Percentiles rank a stretch among this genome's conserved stretches.
phyloP scores from a whole-genome alignment of 2,888 invertebrate species.

The Apamea monoglypha region DNA sequence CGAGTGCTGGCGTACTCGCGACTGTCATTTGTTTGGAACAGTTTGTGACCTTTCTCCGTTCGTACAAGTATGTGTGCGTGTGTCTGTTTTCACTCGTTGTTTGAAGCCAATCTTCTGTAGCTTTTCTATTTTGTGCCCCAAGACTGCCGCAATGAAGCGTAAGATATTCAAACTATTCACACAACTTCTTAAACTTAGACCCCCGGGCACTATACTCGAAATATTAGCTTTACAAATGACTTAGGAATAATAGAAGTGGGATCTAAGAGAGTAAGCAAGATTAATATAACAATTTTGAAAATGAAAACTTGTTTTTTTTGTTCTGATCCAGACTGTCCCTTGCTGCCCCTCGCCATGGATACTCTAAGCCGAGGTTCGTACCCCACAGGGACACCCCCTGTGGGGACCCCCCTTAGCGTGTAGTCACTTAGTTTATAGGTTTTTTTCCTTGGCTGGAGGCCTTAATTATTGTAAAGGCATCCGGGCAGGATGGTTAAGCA shows the following conservation, averaged over 20 bases:
- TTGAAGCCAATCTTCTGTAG: not conserved
- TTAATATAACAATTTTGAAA: constrained; percentile 26
- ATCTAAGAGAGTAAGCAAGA: constrained; percentile 11
- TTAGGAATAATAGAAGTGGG: constrained; percentile 49
- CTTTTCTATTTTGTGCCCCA: not conserved
- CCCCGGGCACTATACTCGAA: constrained; percentile 32
- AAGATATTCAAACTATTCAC: constrained; percentile 49
- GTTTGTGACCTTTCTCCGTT: not conserved
- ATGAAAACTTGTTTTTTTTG: constrained; percentile 18
- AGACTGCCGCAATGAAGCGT: constrained; percentile 4
- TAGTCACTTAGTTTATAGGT: not conserved
- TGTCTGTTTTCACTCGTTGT: accelerated
- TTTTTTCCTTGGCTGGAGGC: not conserved
- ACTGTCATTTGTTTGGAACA: not conserved
- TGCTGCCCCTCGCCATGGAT: not conserved
- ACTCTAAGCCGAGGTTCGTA: not conserved
- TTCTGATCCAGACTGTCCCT: not conserved
- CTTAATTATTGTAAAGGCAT: not conserved
- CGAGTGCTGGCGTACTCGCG: not conserved
- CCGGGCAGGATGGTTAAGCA: not conserved
- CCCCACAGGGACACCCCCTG: too few species aligned
- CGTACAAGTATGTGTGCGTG: too few species aligned
- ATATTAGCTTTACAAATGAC: constrained; percentile 58
- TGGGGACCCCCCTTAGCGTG: too few species aligned
- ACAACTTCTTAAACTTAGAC: constrained; percentile 53